phyloP scores from a whole-genome alignment of 2,797 vertebrate species.

The Acipenser transmontanus region DNA sequence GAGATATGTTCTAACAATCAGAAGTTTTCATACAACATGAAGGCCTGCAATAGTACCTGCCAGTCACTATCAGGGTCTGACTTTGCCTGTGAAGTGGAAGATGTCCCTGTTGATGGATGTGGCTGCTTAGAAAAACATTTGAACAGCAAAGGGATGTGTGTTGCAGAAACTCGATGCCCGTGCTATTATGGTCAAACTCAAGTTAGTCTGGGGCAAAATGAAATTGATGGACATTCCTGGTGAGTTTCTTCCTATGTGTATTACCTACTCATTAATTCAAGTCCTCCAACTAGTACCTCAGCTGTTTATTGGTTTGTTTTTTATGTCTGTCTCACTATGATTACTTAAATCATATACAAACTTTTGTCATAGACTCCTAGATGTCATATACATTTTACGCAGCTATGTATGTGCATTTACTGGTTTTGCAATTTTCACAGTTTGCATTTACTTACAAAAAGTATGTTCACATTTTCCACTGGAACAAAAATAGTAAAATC shows the following conservation, averaged over 20 bases:
- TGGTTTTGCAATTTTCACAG: neutral
- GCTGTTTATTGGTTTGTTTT: no score
- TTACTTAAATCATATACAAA: no score
- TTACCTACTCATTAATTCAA: neutral
- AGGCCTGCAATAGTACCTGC: conserved; percentile 54
- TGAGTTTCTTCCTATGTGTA: conserved; percentile 26
- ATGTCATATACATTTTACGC: neutral
- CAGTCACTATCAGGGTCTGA: conserved; percentile 43
- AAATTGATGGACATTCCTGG: conserved; percentile 46
- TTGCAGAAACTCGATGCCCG: conserved; percentile 34
- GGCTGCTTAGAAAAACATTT: conserved; percentile 49
- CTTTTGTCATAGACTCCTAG: no score
- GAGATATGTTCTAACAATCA: conserved; percentile 42
- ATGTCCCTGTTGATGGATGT: conserved; percentile 51
- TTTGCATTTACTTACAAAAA: neutral
- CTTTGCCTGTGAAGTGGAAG: conserved; percentile 34
- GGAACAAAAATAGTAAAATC: neutral
- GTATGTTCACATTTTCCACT: neutral
- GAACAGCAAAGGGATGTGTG: conserved; percentile 35
- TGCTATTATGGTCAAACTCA: conserved; percentile 37
- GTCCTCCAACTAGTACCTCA: no score
- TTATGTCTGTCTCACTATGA: no score
- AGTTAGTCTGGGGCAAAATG: conserved; percentile 25
- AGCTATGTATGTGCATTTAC: neutral
- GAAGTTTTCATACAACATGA: conserved; percentile 41